A percentile compares a stretch with the other conserved stretches of the same genome.
Conservation (phyloP, 1,140 invertebrate genomes). For the Papilio glaucus region DNA sequence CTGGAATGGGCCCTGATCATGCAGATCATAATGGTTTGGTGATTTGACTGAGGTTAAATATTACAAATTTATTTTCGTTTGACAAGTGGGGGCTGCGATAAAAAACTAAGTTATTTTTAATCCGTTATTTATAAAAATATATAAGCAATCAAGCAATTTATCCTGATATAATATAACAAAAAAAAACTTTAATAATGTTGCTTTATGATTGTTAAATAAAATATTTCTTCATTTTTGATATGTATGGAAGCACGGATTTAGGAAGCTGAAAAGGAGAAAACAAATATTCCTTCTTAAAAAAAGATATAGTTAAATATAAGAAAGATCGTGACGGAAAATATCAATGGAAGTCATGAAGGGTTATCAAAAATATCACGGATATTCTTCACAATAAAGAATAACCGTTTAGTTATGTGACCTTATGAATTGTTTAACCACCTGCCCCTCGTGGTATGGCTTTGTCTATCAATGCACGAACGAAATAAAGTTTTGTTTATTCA, state of each 20-base stretch:
- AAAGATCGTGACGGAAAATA: slow-evolving; percentile 23
- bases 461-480: not conserved
- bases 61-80: not conserved
- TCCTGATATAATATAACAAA: too few relatives aligned
- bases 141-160: too few relatives aligned
- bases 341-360: not conserved
- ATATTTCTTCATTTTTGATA: too few relatives aligned
- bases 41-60: too few relatives aligned
- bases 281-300: not conserved
- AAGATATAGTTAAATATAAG: slow-evolving; percentile 4
- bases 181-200: too few relatives aligned
- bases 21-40: too few relatives aligned
- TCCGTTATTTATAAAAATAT: not conserved
- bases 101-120: not conserved
- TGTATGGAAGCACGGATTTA: too few relatives aligned
- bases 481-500: not conserved
- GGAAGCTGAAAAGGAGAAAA: not conserved
- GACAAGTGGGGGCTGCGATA: not conserved
- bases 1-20: too few relatives aligned
- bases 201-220: too few relatives aligned
- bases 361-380: slow-evolving; percentile 26
- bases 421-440: slow-evolving; percentile 11
- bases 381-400: slow-evolving; percentile 9
- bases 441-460: not conserved
- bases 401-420: slow-evolving; percentile 26